A percentile compares a stretch with the other conserved stretches of the same genome.
Evolutionary conservation across 2,113 vertebrate species (phyloP).

Genomic region (Hippocampus mohnikei): DNA sequence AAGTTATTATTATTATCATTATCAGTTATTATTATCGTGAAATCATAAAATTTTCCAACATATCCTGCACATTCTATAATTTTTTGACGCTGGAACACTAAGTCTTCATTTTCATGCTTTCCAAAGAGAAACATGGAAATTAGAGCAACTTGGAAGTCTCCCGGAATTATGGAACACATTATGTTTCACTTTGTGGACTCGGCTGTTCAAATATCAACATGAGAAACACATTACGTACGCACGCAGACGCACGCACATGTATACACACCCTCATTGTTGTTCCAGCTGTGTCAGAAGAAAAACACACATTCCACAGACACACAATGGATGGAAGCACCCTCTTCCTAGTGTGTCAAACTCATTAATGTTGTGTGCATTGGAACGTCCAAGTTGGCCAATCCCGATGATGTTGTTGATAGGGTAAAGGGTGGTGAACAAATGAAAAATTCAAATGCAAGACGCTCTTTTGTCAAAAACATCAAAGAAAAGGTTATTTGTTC

Average conservation of each 20-base stretch:
- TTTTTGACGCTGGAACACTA: no score
- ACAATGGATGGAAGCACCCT: constrained; percentile 20
- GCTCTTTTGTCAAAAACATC: neutral
- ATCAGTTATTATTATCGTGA: no score
- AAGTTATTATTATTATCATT: no score
- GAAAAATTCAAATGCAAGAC: neutral
- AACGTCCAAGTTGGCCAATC: neutral
- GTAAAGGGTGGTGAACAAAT: neutral
- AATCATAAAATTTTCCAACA: no score
- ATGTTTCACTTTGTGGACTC: neutral
- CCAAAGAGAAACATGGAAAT: no score
- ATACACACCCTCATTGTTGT: neutral
- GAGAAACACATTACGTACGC: neutral
- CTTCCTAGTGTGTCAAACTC: neutral
- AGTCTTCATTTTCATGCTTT: no score
- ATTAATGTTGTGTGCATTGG: neutral
- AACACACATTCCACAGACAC: constrained; percentile 1
- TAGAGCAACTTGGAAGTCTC: no score
- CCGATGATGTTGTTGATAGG: neutral
- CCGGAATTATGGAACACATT: neutral
- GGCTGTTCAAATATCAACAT: neutral
- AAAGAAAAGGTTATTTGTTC: neutral
- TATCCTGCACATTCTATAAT: no score
- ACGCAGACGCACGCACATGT: neutral
- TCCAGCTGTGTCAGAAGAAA: constrained; percentile 2